Evolutionary conservation across 1,140 invertebrate genomes (phyloP).

Genomic region (Trigoniulus corallinus): DNA sequence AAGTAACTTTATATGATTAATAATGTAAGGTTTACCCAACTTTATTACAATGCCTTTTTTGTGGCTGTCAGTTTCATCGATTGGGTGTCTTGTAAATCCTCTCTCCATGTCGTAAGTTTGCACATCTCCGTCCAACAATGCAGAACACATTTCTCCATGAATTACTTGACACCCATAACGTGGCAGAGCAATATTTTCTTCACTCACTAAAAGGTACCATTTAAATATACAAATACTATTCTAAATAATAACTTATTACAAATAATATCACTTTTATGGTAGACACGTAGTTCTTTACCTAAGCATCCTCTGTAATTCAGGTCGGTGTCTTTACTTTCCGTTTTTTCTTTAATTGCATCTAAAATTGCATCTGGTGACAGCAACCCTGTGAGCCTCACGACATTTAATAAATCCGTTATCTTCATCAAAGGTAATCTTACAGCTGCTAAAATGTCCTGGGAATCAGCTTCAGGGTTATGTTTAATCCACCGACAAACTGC

Average conservation of each 20-base stretch:
- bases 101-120: slow-evolving; percentile 79
- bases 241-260: not conserved
- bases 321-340: slow-evolving; percentile 52
- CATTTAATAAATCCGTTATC: slow-evolving; percentile 65
- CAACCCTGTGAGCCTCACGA: slow-evolving; percentile 67
- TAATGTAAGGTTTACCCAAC: slow-evolving; percentile 68
- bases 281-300: slow-evolving; percentile 25
- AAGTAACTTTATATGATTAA: slow-evolving; percentile 83
- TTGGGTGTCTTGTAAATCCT: slow-evolving; percentile 82
- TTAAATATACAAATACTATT: slow-evolving; percentile 6
- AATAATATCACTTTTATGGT: slow-evolving; percentile 1
- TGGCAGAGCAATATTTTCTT: slow-evolving; percentile 76
- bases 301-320: slow-evolving; percentile 61
- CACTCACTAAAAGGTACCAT: slow-evolving; percentile 43
- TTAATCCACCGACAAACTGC: slow-evolving; percentile 72
- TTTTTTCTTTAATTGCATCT: slow-evolving; percentile 78
- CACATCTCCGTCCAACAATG: slow-evolving; percentile 71
- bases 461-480: slow-evolving; percentile 47
- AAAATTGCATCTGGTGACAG: slow-evolving; percentile 77
- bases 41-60: slow-evolving; percentile 67
- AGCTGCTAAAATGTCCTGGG: slow-evolving; percentile 21
- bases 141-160: slow-evolving; percentile 67
- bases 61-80: slow-evolving; percentile 47
- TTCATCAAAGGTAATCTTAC: slow-evolving; percentile 77
- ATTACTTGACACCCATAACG: slow-evolving; percentile 63